Percentiles rank a stretch among this genome's conserved stretches.
These are phyloP conservation scores for Cyanoderma ruficeps DNA, from an alignment of 2,113 vertebrate species.

Conservation along the genomic window DNA sequence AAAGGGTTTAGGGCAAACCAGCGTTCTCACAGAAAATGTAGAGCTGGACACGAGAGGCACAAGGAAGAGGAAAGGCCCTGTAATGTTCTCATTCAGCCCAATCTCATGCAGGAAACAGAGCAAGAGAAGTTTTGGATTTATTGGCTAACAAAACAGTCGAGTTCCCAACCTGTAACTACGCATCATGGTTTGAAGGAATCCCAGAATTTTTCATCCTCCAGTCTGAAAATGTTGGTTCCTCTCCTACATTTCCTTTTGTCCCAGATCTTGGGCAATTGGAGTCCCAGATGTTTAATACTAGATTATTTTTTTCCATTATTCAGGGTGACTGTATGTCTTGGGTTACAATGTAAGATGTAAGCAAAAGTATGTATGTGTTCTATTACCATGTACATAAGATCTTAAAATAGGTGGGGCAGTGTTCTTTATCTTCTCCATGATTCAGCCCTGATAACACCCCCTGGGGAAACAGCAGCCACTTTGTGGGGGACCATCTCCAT, in stretches of 20 bases:
- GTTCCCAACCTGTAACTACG: neutral
- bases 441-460: neutral
- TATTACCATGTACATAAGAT: neutral
- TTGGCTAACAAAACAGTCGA: neutral
- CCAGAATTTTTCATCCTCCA: neutral
- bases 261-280: neutral
- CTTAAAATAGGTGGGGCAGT: neutral
- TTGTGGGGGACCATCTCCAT: neutral
- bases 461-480: neutral
- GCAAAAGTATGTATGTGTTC: neutral
- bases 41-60: neutral
- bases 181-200: neutral
- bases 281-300: neutral
- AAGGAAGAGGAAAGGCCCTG: neutral
- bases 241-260: neutral
- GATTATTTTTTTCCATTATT: neutral
- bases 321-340: neutral
- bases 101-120: neutral
- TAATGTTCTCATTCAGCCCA: neutral
- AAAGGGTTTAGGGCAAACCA: neutral
- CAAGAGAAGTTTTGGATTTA: neutral
- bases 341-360: neutral
- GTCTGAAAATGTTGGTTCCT: neutral
- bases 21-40: neutral
- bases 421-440: neutral